phyloP scores from a whole-genome alignment of 2,797 vertebrate genomes.

The Limosa lapponica region DNA sequence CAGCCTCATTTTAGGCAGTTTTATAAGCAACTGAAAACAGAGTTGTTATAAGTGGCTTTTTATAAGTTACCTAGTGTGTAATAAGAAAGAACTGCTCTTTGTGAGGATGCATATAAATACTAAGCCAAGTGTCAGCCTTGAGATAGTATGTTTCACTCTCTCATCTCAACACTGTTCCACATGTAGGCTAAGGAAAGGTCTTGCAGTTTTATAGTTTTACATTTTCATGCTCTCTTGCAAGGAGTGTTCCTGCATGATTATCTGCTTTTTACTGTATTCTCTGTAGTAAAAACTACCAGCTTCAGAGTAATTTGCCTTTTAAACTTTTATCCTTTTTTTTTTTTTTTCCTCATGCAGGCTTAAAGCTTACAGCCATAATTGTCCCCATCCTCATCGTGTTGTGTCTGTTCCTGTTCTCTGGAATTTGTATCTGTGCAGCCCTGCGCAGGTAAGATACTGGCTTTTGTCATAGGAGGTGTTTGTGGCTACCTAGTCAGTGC shows the following conservation, averaged over 20 bases:
- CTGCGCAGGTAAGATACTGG: conserved; percentile 75
- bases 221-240: not conserved
- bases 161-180: not conserved
- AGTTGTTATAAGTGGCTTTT: not conserved
- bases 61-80: not conserved
- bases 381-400: conserved; percentile 68
- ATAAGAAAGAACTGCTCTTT: not conserved
- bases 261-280: not conserved
- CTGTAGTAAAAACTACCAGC: not conserved
- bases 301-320: not conserved
- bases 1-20: not conserved
- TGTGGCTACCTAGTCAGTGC: not conserved
- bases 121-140: not conserved
- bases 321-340: not conserved
- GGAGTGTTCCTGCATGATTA: not conserved
- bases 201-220: not conserved
- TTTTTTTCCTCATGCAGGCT: conserved; percentile 34
- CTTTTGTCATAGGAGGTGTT: not conserved
- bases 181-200: not conserved
- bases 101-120: not conserved
- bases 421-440: conserved; percentile 72
- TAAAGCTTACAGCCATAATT: conserved; percentile 73
- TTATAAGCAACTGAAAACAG: not conserved
- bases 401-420: conserved; percentile 70
- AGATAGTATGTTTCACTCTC: not conserved